Evolutionary conservation across 2,113 vertebrate genomes (phyloP).

Genomic region (Seriola dumerili): DNA sequence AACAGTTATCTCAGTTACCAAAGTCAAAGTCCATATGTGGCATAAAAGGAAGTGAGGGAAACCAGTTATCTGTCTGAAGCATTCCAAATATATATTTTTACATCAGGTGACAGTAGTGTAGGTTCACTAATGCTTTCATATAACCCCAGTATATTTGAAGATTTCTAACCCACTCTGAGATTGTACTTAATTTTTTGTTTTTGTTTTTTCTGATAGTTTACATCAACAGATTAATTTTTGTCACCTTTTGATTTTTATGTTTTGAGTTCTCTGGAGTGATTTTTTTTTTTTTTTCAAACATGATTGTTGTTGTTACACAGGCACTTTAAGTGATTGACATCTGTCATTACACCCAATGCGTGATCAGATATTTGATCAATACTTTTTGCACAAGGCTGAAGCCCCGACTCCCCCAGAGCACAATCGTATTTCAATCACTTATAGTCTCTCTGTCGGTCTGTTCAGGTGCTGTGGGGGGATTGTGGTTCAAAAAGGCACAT

Average conservation of each 20-base stretch:
- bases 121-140: constrained; percentile 35
- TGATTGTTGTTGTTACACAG: constrained; percentile 80
- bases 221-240: constrained; percentile 13
- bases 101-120: constrained; percentile 50
- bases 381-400: constrained; percentile 75
- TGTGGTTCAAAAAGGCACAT: constrained; percentile 55
- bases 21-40: constrained; percentile 68
- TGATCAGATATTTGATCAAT: constrained; percentile 69
- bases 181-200: constrained; percentile 36
- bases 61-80: constrained; percentile 52
- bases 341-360: constrained; percentile 50
- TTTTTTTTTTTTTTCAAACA: constrained; percentile 30
- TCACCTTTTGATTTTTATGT: constrained; percentile 41
- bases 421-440: constrained; percentile 4
- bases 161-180: constrained; percentile 47
- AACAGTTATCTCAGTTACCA: constrained; percentile 72
- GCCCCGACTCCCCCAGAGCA: constrained; percentile 7
- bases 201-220: constrained; percentile 47
- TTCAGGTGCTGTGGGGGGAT: not conserved
- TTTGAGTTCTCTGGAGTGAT: constrained; percentile 39
- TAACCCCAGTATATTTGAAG: constrained; percentile 38
- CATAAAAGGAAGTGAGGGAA: constrained; percentile 79
- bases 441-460: not conserved
- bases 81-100: constrained; percentile 71
- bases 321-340: constrained; percentile 84